phyloP scores from a whole-genome alignment of 2,888 invertebrate species.

The Antheraea assamensis region DNA sequence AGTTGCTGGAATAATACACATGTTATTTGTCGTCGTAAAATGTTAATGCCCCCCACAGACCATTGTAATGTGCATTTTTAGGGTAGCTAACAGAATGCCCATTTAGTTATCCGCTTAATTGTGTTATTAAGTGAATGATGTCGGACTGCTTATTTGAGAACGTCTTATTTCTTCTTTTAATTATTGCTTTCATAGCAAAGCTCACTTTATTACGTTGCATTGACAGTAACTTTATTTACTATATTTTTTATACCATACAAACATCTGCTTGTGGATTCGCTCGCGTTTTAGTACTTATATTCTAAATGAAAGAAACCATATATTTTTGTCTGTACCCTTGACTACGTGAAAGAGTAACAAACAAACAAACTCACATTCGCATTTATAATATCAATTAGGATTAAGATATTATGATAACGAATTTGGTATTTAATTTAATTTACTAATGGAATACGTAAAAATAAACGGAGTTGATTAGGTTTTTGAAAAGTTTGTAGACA shows the following conservation, averaged over 20 bases:
- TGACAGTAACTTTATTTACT: neutral
- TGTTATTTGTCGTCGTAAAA: neutral
- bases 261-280: too few species aligned
- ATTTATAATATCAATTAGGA: too few species aligned
- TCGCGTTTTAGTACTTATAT: too few species aligned
- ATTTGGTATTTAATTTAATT: too few species aligned
- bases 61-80: neutral
- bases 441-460: too few species aligned
- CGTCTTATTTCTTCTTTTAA: neutral
- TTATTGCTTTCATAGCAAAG: neutral
- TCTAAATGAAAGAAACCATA: too few species aligned
- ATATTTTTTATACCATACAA: neutral
- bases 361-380: too few species aligned
- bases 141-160: neutral
- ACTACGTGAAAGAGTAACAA: too few species aligned
- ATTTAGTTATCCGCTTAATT: neutral
- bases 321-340: too few species aligned
- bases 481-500: too few species aligned
- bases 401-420: too few species aligned
- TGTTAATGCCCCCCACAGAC: neutral
- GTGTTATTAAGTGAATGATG: constrained; percentile 1
- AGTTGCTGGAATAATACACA: neutral
- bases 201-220: neutral
- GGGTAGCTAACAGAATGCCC: neutral
- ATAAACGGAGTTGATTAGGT: too few species aligned